Conservation (phyloP, 2,888 invertebrate genomes). For the Salticus scenicus region DNA sequence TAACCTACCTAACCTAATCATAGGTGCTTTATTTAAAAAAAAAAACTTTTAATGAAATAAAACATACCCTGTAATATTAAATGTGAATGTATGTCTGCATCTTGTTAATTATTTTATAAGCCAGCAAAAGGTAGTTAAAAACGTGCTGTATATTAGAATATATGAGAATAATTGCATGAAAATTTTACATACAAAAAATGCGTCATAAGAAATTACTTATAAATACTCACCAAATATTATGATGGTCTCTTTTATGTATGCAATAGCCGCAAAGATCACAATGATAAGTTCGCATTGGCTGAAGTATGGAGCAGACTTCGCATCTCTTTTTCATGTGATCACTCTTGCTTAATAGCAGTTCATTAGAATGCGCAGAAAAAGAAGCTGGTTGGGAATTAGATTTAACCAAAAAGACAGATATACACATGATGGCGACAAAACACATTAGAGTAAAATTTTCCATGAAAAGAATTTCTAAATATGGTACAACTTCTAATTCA, state of each 20-base stretch:
- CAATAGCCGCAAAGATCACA: conserved; percentile 68
- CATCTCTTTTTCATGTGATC: conserved; percentile 39
- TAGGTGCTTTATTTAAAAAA: too few species aligned
- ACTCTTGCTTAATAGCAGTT: conserved; percentile 2
- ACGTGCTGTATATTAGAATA: too few species aligned
- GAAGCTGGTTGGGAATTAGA: conserved; percentile 20
- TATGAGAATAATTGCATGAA: too few species aligned
- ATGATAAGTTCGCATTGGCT: conserved; percentile 57
- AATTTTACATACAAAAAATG: too few species aligned
- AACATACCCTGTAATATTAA: too few species aligned
- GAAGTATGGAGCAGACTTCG: conserved; percentile 41
- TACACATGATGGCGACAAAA: conserved; percentile 75
- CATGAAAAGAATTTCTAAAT: conserved; percentile 83
- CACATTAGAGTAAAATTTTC: conserved; percentile 81
- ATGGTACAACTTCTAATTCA: conserved; percentile 79
- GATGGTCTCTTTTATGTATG: conserved; percentile 66
- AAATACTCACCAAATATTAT: conserved; percentile 65
- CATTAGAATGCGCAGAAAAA: conserved; percentile 3
- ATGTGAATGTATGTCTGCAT: too few species aligned
- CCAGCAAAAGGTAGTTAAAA: too few species aligned
- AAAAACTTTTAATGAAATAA: too few species aligned
- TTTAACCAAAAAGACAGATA: conserved; percentile 46
- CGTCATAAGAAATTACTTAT: neutral
- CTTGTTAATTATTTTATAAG: too few species aligned
- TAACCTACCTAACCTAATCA: too few species aligned